Conservation (phyloP, 2,797 vertebrate genomes). For the Danio albolineatus region DNA sequence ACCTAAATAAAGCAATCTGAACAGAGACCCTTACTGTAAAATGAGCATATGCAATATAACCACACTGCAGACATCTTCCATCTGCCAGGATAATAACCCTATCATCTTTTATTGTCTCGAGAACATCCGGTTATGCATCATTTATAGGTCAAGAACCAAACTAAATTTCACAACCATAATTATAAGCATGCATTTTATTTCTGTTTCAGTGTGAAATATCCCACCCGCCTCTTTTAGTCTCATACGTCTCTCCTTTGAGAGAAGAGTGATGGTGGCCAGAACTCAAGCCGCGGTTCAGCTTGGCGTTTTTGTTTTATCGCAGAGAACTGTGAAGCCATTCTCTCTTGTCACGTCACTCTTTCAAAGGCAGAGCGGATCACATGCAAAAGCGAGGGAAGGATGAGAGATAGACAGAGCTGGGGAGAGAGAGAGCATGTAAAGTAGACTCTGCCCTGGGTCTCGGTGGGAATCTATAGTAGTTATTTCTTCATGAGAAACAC, state of each 20-base stretch:
- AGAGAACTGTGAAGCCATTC: slow-evolving; percentile 50
- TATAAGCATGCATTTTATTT: slow-evolving; percentile 4
- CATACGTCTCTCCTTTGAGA: slow-evolving; percentile 1
- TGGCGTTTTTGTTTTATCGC: slow-evolving; percentile 38
- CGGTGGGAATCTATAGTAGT: slow-evolving; percentile 56
- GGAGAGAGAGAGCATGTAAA: slow-evolving; percentile 42
- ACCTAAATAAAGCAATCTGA: slow-evolving; percentile 5
- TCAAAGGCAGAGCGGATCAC: slow-evolving; percentile 45
- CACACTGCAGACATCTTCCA: slow-evolving; percentile 31
- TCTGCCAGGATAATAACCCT: slow-evolving; percentile 40
- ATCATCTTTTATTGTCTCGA: slow-evolving; percentile 28
- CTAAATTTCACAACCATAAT: neutral
- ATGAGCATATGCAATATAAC: slow-evolving; percentile 12
- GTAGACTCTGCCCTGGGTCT: slow-evolving; percentile 51
- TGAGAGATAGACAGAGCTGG: slow-evolving; percentile 23
- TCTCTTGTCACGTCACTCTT: slow-evolving; percentile 53
- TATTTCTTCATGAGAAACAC: slow-evolving; percentile 69
- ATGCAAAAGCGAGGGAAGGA: slow-evolving; percentile 34
- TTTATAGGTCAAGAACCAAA: slow-evolving; percentile 21
- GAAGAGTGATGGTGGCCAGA: neutral
- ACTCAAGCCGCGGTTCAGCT: slow-evolving; percentile 17
- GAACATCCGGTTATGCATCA: slow-evolving; percentile 29
- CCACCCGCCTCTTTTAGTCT: slow-evolving; percentile 24
- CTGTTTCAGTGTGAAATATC: slow-evolving; percentile 15
- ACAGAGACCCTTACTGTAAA: slow-evolving; percentile 16